Base-by-base conservation (phyloP, 2,888 invertebrate genomes). In the Archips crataeganus region DNA sequence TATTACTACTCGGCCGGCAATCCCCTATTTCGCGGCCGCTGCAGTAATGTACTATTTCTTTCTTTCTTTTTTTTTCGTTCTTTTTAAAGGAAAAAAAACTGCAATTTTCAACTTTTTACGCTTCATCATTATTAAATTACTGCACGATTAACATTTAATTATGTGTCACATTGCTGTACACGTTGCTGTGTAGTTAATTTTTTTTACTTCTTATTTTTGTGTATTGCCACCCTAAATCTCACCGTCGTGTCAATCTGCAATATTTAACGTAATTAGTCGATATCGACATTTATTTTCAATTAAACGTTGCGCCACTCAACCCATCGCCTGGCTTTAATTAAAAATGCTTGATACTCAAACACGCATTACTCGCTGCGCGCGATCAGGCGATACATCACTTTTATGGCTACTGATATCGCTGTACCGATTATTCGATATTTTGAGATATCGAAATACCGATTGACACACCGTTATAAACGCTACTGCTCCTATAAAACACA, bases 261-360 rank as follows among this genome's bases (percentile, higher is more conserved):
- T 57, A 57, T 57, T 57, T 57, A 10, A 23, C 10, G 57, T 23
- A 63, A 47, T 32, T 11, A 63, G 32, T 57, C 57, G 63, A 57
- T 45, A 15, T 62, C 45, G 70, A 70, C 70, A 64, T 73, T 76
- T 73, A 73, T 63, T 72, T 72, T 72, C 72, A 72, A 72, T 68
- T 62, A 57, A 57, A 4, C 32, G 57, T 65, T 71, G 62, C 67
- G 47, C 68, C 62, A 57, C 67, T 72, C 72, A 72, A 72, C 61
- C n/a, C 61, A 42, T 23, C 61, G 47, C 47, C 51, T 51, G n/a
- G 47, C n/a, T 72, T 72, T 68, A 72, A 72, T 72, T 72, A 72
- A 72, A 69, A 70, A 64, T 79, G 77, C 78, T 76, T 78, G 75
- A 77, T 80, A 78, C 81, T 82, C 80, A 80, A 78, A 81, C 78